Conservation (phyloP, 2,888 invertebrate genomes). For the Troides oblongomaculatus region DNA sequence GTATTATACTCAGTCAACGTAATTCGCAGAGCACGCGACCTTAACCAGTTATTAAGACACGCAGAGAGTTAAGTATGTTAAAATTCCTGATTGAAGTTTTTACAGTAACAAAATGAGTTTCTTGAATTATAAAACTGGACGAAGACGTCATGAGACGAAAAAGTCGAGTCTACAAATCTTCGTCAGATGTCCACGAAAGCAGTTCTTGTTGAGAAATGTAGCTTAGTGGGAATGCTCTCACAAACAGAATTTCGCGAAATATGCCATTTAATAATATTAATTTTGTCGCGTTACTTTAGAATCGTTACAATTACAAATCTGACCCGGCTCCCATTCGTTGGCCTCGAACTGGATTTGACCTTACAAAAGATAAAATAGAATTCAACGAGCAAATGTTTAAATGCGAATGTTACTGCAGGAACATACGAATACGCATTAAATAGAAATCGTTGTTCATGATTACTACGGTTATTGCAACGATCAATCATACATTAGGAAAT, state of each 20-base stretch:
- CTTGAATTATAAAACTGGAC: neutral
- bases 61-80: constrained; percentile 15
- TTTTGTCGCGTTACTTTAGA: neutral
- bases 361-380: constrained; percentile 34
- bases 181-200: too few relatives aligned
- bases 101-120: constrained; percentile 3
- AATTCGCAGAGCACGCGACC: constrained; percentile 14
- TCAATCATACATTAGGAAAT: constrained; percentile 10
- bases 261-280: neutral
- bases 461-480: constrained; percentile 10
- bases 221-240: too few relatives aligned
- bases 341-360: constrained; percentile 35
- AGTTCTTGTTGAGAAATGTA: too few relatives aligned
- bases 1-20: constrained; percentile 15
- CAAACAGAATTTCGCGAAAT: too few relatives aligned
- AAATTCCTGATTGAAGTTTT: constrained; percentile 8
- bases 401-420: constrained; percentile 1
- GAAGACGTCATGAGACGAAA: neutral
- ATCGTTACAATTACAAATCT: constrained; percentile 16
- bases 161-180: too few relatives aligned
- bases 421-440: constrained; percentile 13
- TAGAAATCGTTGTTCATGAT: constrained; percentile 21
- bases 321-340: constrained; percentile 12
- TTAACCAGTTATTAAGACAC: constrained; percentile 11
- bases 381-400: constrained; percentile 31